Evolutionary conservation across 2,888 invertebrate genomes (phyloP).

Genomic region (Pecten maximus): DNA sequence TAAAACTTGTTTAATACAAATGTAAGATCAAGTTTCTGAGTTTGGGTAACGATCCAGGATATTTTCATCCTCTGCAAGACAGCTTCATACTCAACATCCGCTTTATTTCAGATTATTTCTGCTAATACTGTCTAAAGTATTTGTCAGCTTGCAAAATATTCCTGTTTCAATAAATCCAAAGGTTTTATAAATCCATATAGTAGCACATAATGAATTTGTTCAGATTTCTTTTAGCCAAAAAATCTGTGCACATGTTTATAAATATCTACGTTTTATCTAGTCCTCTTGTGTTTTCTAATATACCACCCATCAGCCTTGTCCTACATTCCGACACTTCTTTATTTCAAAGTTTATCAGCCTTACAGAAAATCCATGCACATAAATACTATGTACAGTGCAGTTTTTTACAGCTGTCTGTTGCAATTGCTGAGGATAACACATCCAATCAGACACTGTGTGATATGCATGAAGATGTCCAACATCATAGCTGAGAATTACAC

Average conservation of each 20-base stretch:
- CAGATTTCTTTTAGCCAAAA: not conserved
- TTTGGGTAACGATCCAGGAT: not conserved
- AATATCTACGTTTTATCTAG: not conserved
- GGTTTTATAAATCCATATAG: too few species aligned
- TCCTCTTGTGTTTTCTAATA: not conserved
- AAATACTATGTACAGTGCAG: not conserved
- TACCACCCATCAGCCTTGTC: not conserved
- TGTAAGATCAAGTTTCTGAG: not conserved
- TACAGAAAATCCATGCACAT: not conserved
- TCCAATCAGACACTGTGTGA: not conserved
- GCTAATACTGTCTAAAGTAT: not conserved
- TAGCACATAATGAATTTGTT: too few species aligned
- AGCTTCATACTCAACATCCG: not conserved
- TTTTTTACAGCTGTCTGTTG: not conserved
- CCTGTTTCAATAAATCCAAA: not conserved
- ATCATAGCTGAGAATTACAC: not conserved
- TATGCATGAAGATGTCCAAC: not conserved
- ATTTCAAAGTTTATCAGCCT: not conserved
- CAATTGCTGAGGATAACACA: not conserved
- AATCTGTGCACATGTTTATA: not conserved
- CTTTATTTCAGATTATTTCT: not conserved
- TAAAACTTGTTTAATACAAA: not conserved
- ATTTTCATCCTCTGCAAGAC: not conserved
- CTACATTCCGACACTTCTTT: not conserved
- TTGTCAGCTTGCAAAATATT: not conserved